Percentiles rank a stretch among this genome's conserved stretches.
phyloP scores from a whole-genome alignment of 2,797 vertebrate genomes.

The Threskiornis aethiopicus region DNA sequence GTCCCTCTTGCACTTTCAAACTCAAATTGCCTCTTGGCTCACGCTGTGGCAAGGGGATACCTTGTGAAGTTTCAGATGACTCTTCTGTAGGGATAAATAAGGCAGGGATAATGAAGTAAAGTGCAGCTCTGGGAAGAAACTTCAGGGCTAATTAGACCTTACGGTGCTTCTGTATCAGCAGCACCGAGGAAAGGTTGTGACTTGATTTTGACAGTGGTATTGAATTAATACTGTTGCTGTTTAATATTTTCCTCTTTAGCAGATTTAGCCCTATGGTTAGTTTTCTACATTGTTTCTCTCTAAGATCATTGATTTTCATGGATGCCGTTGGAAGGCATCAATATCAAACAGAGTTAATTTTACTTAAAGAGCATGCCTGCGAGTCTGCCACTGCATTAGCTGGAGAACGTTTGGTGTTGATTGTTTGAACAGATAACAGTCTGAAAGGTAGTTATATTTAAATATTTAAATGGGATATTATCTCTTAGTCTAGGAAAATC shows the following conservation, averaged over 20 bases:
- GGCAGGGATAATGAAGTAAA: slow-evolving; percentile 21
- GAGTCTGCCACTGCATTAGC: background rate
- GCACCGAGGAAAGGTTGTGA: background rate
- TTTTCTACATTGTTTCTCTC: background rate
- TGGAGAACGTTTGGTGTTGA: background rate
- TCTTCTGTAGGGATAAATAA: background rate
- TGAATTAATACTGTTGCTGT: background rate
- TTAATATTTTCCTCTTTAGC: background rate
- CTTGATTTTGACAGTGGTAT: slow-evolving; percentile 9
- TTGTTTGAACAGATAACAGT: slow-evolving; percentile 9
- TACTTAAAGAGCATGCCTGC: background rate
- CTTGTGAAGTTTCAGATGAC: background rate
- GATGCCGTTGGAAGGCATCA: background rate
- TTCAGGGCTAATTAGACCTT: slow-evolving; percentile 7
- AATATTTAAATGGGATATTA: slow-evolving; percentile 53
- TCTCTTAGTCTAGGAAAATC: slow-evolving; percentile 16
- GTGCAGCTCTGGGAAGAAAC: slow-evolving; percentile 1
- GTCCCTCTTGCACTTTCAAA: background rate
- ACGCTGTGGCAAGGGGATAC: background rate
- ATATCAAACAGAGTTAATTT: background rate
- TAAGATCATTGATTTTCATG: background rate
- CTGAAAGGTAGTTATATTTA: slow-evolving; percentile 25
- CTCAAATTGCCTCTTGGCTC: background rate
- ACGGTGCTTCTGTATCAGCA: background rate
- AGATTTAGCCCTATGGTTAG: background rate